Evolutionary conservation across 2,797 vertebrate genomes (phyloP).

Genomic region (Parauchenoglanis ngamensis): DNA sequence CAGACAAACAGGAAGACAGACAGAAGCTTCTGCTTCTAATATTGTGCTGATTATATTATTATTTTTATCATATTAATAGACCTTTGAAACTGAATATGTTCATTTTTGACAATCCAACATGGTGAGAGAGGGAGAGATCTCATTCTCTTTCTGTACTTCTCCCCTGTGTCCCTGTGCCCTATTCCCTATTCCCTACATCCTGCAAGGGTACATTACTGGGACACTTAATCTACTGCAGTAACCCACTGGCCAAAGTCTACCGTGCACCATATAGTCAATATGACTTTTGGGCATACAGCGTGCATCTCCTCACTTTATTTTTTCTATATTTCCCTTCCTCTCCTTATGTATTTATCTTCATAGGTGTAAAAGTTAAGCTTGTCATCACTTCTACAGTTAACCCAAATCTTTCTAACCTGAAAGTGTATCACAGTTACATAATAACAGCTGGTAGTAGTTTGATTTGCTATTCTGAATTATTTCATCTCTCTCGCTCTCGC

Average conservation of each 20-base stretch:
- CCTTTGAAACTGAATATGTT: slow-evolving; percentile 1
- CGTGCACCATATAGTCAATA: not conserved
- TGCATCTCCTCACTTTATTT: not conserved
- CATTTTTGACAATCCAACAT: not conserved
- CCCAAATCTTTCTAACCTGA: not conserved
- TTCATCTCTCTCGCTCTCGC: not conserved
- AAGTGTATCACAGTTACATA: not conserved
- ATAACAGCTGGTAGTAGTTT: not conserved
- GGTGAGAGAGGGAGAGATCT: not conserved
- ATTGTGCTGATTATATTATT: not conserved
- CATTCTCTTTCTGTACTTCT: not conserved
- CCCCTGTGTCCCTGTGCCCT: not conserved
- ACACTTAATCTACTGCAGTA: not conserved
- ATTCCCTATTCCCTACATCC: slow-evolving; percentile 20
- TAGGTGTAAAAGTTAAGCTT: not conserved
- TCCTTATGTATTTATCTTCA: not conserved
- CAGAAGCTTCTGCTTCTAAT: not conserved
- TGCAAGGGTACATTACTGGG: not conserved
- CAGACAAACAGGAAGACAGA: not conserved
- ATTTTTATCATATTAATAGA: not conserved
- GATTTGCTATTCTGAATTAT: not conserved
- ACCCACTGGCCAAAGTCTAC: not conserved
- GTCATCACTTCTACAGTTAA: not conserved
- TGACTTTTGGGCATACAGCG: not conserved
- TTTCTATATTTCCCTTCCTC: not conserved